Percentiles rank a stretch among this genome's conserved stretches.
phyloP scores from a whole-genome alignment of 1,140 invertebrate species.

The Drosophila sturtevanti region DNA sequence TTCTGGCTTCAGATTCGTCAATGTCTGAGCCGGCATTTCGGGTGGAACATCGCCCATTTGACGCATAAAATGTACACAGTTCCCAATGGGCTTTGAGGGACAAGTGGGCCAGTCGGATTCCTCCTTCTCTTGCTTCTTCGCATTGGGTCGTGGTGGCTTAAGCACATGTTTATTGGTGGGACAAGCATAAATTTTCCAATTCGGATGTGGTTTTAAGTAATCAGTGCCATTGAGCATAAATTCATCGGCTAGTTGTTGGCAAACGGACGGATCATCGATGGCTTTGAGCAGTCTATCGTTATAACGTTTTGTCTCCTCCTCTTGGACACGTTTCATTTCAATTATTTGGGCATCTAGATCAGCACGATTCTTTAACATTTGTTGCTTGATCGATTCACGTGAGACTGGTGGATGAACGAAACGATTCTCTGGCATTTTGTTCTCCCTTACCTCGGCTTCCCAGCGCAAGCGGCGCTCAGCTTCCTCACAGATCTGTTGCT shows the following conservation, averaged over 20 bases:
- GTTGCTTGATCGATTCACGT: constrained; percentile 35
- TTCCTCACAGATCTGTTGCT: constrained; percentile 67
- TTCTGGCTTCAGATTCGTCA: not conserved
- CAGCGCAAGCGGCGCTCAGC: constrained; percentile 53
- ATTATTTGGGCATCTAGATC: constrained; percentile 65
- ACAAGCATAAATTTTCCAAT: constrained; percentile 67
- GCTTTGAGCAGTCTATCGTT: constrained; percentile 54
- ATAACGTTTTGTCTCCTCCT: constrained; percentile 54
- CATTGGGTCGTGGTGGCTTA: constrained; percentile 27
- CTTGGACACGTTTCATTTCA: constrained; percentile 66
- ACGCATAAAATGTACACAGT: constrained; percentile 44
- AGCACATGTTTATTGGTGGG: constrained; percentile 46
- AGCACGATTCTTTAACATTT: constrained; percentile 33
- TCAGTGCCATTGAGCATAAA: constrained; percentile 47
- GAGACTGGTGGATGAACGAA: constrained; percentile 66
- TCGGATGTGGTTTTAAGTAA: constrained; percentile 67
- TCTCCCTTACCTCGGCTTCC: constrained; percentile 56
- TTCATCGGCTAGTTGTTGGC: constrained; percentile 53
- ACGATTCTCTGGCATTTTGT: constrained; percentile 70
- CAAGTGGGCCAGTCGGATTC: constrained; percentile 43
- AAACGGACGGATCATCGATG: constrained; percentile 55
- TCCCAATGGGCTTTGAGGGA: constrained; percentile 26
- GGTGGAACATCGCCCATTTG: constrained; percentile 8
- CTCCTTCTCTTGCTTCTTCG: constrained; percentile 20
- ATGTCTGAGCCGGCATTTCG: not conserved